Percentiles rank a stretch among this genome's conserved stretches.
phyloP scores from a whole-genome alignment of 2,113 vertebrate species.

The Callipepla squamata region DNA sequence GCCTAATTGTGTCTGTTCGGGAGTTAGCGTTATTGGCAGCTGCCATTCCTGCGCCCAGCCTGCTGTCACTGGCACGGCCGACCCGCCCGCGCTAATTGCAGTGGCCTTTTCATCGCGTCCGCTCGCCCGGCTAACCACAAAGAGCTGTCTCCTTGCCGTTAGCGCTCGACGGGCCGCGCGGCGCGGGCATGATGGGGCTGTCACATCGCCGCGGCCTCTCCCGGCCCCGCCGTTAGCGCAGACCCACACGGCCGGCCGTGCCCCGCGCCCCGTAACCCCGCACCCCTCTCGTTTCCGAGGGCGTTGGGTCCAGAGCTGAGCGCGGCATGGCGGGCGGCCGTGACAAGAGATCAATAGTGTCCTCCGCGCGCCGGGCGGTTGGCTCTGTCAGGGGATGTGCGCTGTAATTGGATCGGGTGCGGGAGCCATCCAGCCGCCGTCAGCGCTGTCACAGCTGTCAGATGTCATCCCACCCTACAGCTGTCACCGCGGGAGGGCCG shows the following conservation, averaged over 20 bases:
- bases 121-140: conserved; percentile 85
- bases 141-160: conserved; percentile 82
- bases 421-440: conserved; percentile 90
- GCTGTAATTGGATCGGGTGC: conserved; percentile 99
- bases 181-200: conserved; percentile 78
- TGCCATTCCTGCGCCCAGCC: conserved; percentile 82
- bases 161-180: conserved; percentile 75
- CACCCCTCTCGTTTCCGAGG: conserved; percentile 85
- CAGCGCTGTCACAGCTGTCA: conserved; percentile 99
- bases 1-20: conserved; percentile 86
- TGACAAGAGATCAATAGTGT: conserved; percentile 99
- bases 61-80: conserved; percentile 83
- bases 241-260: conserved; percentile 78
- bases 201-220: conserved; percentile 77
- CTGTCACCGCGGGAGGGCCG: conserved; percentile 96
- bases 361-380: conserved; percentile 93
- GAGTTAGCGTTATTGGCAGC: conserved; percentile 89
- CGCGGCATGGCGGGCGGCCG: conserved; percentile 88
- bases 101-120: conserved; percentile 94
- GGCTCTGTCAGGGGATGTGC: conserved; percentile 96
- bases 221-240: conserved; percentile 80
- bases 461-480: conserved; percentile 95
- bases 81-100: conserved; percentile 86
- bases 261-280: conserved; percentile 83
- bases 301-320: conserved; percentile 79